Percentiles rank a stretch among this genome's conserved stretches.
phyloP scores from a whole-genome alignment of 2,113 vertebrate genomes.

The Corythaixoides concolor region DNA sequence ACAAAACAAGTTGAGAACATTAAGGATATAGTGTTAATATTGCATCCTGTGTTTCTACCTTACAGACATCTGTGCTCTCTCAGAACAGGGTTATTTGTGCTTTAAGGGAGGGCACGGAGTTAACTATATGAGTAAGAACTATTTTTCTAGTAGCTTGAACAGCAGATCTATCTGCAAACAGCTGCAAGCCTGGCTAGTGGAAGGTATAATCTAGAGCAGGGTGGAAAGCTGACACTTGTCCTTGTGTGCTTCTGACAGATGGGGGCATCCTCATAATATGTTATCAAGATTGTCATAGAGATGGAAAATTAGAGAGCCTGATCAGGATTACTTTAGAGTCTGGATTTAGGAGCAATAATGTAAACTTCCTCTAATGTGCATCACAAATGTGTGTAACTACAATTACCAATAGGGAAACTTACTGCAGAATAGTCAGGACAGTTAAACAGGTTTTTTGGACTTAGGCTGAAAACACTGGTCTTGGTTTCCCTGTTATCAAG shows the following conservation, averaged over 20 bases:
- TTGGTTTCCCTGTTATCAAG: background rate
- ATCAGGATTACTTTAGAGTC: background rate
- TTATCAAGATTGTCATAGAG: background rate
- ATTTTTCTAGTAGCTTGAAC: background rate
- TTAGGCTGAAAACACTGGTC: background rate
- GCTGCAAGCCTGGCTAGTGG: background rate
- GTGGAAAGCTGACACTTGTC: background rate
- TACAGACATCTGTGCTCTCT: background rate
- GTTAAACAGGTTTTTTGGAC: background rate
- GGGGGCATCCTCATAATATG: fast-evolving
- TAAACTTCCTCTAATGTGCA: background rate
- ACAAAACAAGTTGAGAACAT: background rate
- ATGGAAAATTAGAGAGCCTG: background rate
- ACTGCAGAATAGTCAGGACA: background rate
- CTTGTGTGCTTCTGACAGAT: background rate
- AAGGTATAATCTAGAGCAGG: background rate
- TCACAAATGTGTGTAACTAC: background rate
- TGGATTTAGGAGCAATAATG: background rate
- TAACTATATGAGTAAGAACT: background rate
- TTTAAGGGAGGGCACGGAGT: background rate
- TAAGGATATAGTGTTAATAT: background rate
- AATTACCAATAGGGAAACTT: background rate
- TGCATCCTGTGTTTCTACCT: background rate
- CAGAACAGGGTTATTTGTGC: background rate
- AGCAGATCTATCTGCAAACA: background rate